These are phyloP conservation scores for Mesodorylaimus sp. DNA, from an alignment of 2,888 invertebrate species.

Conservation along the genomic window DNA sequence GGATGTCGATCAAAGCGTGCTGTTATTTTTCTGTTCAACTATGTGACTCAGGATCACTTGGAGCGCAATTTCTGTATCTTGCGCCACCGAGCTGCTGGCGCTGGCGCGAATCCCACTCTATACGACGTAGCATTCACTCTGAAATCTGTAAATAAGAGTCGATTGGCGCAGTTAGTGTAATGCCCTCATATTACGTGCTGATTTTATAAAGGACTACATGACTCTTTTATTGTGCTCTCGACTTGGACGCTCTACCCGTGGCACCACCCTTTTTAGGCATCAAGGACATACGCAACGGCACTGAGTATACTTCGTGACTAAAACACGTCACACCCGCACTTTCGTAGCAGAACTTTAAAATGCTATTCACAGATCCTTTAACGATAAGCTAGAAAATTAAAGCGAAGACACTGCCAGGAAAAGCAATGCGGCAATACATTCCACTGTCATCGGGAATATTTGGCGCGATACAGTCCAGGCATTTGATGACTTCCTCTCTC, in stretches of 20 bases:
- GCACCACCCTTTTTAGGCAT: not conserved
- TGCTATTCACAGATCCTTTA: not conserved
- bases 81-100: not conserved
- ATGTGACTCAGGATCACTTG: not conserved
- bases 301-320: not conserved
- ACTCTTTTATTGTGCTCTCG: no score
- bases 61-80: not conserved
- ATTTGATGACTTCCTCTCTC: not conserved
- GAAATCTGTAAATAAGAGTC: not conserved
- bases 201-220: no score
- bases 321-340: not conserved
- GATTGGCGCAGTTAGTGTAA: not conserved
- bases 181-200: no score
- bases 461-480: not conserved
- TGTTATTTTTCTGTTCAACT: not conserved
- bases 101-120: not conserved
- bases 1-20: not conserved
- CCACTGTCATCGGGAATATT: not conserved
- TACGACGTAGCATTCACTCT: not conserved
- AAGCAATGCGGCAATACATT: not conserved
- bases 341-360: not conserved
- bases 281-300: not conserved
- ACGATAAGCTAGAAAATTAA: not conserved
- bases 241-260: no score
- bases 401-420: not conserved